These are phyloP conservation scores for Acleris sparsana DNA, from an alignment of 2,888 invertebrate species.

Conservation along the genomic window DNA sequence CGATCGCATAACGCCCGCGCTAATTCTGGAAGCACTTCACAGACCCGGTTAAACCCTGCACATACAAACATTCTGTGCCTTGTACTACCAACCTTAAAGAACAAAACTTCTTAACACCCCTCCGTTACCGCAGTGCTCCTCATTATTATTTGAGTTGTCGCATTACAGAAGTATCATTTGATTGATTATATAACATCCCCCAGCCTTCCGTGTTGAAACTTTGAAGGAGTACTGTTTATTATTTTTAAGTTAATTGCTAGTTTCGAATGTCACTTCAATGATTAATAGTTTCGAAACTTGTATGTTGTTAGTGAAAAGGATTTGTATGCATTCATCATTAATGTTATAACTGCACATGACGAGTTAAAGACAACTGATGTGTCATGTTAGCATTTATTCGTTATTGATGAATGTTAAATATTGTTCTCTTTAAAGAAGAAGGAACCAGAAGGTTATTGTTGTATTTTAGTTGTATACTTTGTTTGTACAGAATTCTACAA, in stretches of 20 bases:
- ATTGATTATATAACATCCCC: conserved; percentile 33
- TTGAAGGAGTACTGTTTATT: conserved; percentile 20
- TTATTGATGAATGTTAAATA: no score
- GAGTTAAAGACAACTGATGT: background rate
- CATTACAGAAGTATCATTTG: conserved; percentile 30
- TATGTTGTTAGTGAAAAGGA: background rate
- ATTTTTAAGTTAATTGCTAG: conserved; percentile 23
- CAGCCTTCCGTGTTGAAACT: conserved; percentile 24
- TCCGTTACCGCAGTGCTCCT: conserved; percentile 6
- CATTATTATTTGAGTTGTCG: conserved; percentile 31
- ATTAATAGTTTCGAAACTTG: conserved; percentile 10
- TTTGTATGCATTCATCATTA: background rate
- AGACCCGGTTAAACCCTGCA: conserved; percentile 47
- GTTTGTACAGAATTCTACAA: no score
- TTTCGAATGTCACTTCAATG: conserved; percentile 19
- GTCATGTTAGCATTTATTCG: no score
- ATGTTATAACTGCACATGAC: background rate
- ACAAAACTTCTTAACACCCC: conserved; percentile 10
- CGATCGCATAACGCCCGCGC: conserved; percentile 65
- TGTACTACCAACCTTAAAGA: conserved; percentile 20
- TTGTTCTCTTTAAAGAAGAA: no score
- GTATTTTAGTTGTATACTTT: no score
- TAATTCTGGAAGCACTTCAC: conserved; percentile 65
- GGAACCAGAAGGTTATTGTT: no score
- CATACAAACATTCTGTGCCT: conserved; percentile 35